A percentile compares a stretch with the other conserved stretches of the same genome.
Conservation (phyloP, 2,888 invertebrate species). For the Leptogaster cylindrica region DNA sequence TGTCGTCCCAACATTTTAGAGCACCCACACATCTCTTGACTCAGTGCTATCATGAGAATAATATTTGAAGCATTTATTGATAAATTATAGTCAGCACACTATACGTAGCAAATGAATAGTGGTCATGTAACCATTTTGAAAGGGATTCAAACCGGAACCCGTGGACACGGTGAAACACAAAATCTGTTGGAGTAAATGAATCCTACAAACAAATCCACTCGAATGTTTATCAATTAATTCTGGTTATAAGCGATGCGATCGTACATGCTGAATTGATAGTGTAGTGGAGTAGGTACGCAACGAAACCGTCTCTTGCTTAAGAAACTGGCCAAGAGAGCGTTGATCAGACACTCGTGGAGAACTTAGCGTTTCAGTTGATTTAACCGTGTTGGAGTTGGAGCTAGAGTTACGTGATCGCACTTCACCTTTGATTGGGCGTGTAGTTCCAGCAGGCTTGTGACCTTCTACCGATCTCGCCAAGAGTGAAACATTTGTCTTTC, state of each 20-base stretch:
- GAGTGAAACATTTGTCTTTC: neutral
- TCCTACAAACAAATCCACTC: slow-evolving; percentile 8
- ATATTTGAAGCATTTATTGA: slow-evolving; percentile 9
- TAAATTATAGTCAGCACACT: too few species aligned
- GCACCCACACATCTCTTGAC: neutral
- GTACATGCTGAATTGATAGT: slow-evolving; percentile 3
- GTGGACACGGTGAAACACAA: slow-evolving; percentile 22
- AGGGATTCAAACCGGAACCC: neutral
- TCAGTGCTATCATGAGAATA: neutral
- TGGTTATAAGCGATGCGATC: slow-evolving; percentile 14
- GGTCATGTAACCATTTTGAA: too few species aligned
- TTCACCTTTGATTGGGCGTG: neutral
- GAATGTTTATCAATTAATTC: slow-evolving; percentile 21
- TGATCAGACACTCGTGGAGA: slow-evolving; percentile 6
- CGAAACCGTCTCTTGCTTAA: too few species aligned
- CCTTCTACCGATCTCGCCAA: slow-evolving; percentile 1
- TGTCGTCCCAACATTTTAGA: too few species aligned
- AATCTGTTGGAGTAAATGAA: slow-evolving; percentile 4
- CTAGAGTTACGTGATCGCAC: slow-evolving; percentile 6
- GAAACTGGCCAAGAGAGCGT: slow-evolving; percentile 6
- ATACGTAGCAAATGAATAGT: too few species aligned
- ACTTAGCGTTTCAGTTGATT: slow-evolving; percentile 17
- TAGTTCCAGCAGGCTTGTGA: neutral
- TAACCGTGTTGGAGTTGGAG: slow-evolving; percentile 7
- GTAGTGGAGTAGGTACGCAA: slow-evolving; percentile 3